These are phyloP conservation scores for Centropyge bicolor DNA, from an alignment of 2,797 vertebrate genomes.

Conservation along the genomic window DNA sequence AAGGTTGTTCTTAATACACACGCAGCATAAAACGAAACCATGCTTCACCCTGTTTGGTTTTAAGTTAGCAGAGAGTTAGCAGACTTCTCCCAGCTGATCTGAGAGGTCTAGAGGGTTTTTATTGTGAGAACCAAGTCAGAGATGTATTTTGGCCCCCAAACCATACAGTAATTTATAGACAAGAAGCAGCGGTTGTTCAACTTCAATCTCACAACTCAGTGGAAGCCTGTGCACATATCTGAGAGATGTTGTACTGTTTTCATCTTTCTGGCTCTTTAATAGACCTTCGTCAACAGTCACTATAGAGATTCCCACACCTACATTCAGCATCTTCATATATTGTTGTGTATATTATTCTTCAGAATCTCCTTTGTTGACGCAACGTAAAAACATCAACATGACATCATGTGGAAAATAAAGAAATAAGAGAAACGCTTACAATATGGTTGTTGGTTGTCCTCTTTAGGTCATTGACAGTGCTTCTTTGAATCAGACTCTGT, in stretches of 20 bases:
- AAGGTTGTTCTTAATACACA: neutral
- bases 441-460: no score
- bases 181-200: neutral
- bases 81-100: neutral
- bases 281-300: neutral
- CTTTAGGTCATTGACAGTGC: neutral
- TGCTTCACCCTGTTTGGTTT: conserved; percentile 32
- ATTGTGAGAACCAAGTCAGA: neutral
- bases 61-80: neutral
- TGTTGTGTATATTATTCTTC: neutral
- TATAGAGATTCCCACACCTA: no score
- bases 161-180: neutral
- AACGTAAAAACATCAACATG: neutral
- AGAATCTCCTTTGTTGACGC: neutral
- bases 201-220: neutral
- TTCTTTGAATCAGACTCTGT: neutral
- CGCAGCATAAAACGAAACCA: neutral
- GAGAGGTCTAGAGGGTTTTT: neutral
- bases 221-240: neutral
- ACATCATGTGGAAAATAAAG: neutral
- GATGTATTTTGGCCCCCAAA: conserved; percentile 5
- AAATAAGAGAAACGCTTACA: neutral
- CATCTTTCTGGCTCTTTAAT: neutral
- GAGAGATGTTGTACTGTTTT: neutral
- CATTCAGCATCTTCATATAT: neutral